A percentile compares a stretch with the other conserved stretches of the same genome.
phyloP scores from a whole-genome alignment of 2,113 vertebrate genomes.

The Arizona elegans region DNA sequence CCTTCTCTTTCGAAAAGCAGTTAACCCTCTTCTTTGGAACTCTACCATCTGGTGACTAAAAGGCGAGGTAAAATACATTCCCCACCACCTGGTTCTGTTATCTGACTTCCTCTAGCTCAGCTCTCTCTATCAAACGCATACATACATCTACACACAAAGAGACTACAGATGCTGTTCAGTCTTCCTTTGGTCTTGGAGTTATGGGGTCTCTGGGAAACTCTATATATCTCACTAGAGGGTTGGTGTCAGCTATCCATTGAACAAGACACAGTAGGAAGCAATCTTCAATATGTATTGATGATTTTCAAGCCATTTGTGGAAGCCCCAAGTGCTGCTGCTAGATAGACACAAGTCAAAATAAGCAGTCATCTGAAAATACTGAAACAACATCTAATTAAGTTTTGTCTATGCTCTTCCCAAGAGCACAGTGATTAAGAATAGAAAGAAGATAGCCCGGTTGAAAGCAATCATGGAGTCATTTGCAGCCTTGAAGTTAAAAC shows the following conservation, averaged over 20 bases:
- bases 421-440: neutral
- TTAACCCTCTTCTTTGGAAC: neutral
- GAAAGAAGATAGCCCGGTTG: neutral
- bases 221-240: neutral
- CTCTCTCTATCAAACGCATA: neutral
- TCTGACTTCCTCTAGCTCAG: neutral
- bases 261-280: neutral
- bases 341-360: neutral
- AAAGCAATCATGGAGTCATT: neutral
- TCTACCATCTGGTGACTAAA: neutral
- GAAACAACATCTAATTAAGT: neutral
- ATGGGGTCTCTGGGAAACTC: neutral
- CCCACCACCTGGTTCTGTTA: neutral
- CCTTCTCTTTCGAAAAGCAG: neutral
- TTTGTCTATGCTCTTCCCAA: neutral
- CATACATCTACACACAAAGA: neutral
- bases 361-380: neutral
- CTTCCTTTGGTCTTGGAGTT: neutral
- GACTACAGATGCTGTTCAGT: neutral
- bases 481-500: neutral
- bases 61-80: neutral
- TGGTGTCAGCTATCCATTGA: neutral
- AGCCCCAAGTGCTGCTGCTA: neutral
- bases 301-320: neutral
- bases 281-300: neutral